Evolutionary conservation across 92 coral and sea anemone genomes (phyloP), one percentile per base, ranked within the genome.

Genomic region (Porites rus): DNA sequence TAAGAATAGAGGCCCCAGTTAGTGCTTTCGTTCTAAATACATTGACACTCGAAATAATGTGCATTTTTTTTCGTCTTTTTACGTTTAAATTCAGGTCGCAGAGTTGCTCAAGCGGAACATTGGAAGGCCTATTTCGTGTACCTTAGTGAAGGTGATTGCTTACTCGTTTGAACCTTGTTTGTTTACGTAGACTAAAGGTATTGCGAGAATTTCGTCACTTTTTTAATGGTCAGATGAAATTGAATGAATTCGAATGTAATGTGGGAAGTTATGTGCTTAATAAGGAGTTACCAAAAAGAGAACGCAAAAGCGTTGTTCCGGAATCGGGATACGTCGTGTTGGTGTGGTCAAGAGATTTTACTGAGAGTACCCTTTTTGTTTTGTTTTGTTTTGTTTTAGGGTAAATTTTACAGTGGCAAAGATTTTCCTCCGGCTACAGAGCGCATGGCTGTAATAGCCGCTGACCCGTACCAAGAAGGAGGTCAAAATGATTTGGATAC

Each of bases 371-470:
- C 17, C 0, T 68, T 19, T 52, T 78, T 50, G 13, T 21, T 38
- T 62, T 62, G 6, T 21, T 38, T 62, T 62, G 6, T 50, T 7
- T 65, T 38, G 46, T 25, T 64, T 4, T 31, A 94, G 98, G 92
- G 96, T 58, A 87, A 90, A 50, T 85, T 94, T 64, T 74, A 82
- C 50, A 94, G 74, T 75, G 98, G 95, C 52, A 70, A 54, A 53
- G 65, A 62, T 43, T 94, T 94, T 75, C 95, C 95, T 20, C 98
- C 98, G 46, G 81, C 96, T 18, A 90, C 91, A 52, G 94, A 87
- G 91, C 87, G 98, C 63, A 84, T 92, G 81, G 81, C 92, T 58
- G 93, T 94, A 43, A 90, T 94, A 22, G 75, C 75, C 43, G 87
- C 91, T 16, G 98, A 94, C 54, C 98, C 98, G 16, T 94, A 94